Evolutionary conservation across 92 coral and sea anemone species (phyloP), one percentile per base, ranked within the genome.

Genomic region (Phymanthus crucifer): DNA sequence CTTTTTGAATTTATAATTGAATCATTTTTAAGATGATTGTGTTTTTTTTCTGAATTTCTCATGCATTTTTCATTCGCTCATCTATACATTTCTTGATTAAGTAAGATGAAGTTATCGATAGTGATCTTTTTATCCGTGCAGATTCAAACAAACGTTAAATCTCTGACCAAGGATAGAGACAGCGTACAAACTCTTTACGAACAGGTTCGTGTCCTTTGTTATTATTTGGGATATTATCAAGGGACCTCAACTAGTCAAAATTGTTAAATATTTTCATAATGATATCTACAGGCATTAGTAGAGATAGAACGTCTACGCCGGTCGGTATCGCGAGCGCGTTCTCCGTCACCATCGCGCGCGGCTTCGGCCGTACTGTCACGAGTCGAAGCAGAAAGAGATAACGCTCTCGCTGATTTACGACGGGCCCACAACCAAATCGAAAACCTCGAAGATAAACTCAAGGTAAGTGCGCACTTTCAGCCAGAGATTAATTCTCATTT

Each of bases 271-370:
- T 43, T 43, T 43, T 0, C 14, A 8, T 7, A 5, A 38, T 43
- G 2, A 43, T 43, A 43, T 43, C 14, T 68, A 47, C 85, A 93
- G 97, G 97, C 99, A 24, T 85, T 97, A 4, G 99, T 93, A 57
- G 99, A 95, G 78, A 93, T 95, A 77, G 98, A 95, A 82, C 81
- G 99, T 45, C 74, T 95, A 67, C 97, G 99, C 11, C 95, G 99
- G 18, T 97, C 94, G 75, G 87, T 93, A 47, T 86, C 91, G 10
- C 94, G 94, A 56, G 86, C 96, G 48, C 97, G 98, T 38, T 95
- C 99, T 17, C 97, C 97, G 40, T 95, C 99, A 29, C 99, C 99
- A 1, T 95, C 99, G 8, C 99, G 95, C 19, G 97, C 98, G 26
- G 97, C 97, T 48, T 93, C 98, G 23, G 91, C 92, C 0, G 93